Base-by-base conservation (phyloP, 2,113 vertebrate species). In the Vidua macroura region DNA sequence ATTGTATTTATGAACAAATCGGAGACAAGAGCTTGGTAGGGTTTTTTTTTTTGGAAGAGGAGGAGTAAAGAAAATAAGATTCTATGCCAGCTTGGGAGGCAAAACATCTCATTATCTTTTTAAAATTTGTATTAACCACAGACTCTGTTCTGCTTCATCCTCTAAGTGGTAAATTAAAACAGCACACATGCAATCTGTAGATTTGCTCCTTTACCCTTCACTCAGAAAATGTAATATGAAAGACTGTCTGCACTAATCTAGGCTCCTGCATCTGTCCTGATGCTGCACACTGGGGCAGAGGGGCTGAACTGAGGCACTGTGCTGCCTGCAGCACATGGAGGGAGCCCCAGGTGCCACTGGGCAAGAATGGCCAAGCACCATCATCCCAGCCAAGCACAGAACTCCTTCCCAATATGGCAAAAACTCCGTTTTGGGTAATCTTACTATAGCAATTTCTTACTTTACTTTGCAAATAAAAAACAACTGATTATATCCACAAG, bases 1-100 rank as follows among this genome's bases (percentile, higher is more conserved):
- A 79, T n/a, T 46, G 59, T 89, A 73, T 90, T 93, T 84, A 87
- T 69, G 86, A 90, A 88, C 90, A 95, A 96, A 76, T 58, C 51
- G 13, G 76, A 93, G 75, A 79, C 55, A 69, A 95, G 90, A 95
- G 76, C 85, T 70, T 92, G 25, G 39, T 43, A 75, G 68, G 35
- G 0, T 39, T 39, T 39, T 68, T 74, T 83, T 87, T 44, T 67
- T 74, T 43, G 14, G 19, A n/a, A 84, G 51, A 82, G 86, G 35
- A 58, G 60, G 31, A 84, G 43, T 76, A 86, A 64, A 86, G 62
- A 67, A 88, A 91, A 76, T 59, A 86, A 76, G 55, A 91, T 18
- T 37, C 31, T 41, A 39, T 43, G 83, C 67, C 63, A 80, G 49
- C 46, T 56, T 73, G 48, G 28, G 67, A 91, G 41, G 48, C 77